phyloP scores from a whole-genome alignment of 1,140 invertebrate species.

The Acyrthosiphon pisum region DNA sequence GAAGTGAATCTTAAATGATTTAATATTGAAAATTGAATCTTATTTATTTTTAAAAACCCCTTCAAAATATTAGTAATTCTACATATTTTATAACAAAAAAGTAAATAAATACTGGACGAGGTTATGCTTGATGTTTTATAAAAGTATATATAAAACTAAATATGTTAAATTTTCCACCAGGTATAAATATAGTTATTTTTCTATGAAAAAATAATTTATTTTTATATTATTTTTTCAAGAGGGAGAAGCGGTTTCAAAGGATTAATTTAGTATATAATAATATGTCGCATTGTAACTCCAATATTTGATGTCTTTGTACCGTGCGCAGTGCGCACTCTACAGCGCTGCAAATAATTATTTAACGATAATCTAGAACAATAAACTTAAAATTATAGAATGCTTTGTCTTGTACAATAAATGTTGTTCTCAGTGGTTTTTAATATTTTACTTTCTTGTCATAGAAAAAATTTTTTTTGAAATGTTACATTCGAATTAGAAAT shows the following conservation, averaged over 20 bases:
- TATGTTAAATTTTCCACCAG: neutral
- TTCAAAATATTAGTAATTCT: neutral
- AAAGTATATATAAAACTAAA: neutral
- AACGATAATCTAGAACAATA: slow-evolving; percentile 10
- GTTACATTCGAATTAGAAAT: neutral
- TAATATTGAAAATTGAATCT: neutral
- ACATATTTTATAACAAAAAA: neutral
- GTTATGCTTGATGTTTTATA: neutral
- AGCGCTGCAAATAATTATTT: neutral
- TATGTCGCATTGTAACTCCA: neutral
- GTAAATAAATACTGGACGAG: neutral
- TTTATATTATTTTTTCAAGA: neutral
- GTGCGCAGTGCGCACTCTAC: no score
- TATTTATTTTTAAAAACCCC: neutral
- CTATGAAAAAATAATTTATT: neutral
- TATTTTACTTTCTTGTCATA: neutral
- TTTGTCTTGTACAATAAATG: neutral
- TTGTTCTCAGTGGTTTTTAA: neutral
- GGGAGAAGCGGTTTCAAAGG: neutral
- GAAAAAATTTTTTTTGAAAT: neutral
- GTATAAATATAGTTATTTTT: neutral
- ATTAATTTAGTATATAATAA: neutral
- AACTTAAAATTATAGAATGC: neutral
- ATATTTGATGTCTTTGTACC: neutral
- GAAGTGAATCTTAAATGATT: neutral